These are phyloP conservation scores for Belonocnema kinseyi DNA, from an alignment of 1,140 invertebrate genomes.

Conservation along the genomic window DNA sequence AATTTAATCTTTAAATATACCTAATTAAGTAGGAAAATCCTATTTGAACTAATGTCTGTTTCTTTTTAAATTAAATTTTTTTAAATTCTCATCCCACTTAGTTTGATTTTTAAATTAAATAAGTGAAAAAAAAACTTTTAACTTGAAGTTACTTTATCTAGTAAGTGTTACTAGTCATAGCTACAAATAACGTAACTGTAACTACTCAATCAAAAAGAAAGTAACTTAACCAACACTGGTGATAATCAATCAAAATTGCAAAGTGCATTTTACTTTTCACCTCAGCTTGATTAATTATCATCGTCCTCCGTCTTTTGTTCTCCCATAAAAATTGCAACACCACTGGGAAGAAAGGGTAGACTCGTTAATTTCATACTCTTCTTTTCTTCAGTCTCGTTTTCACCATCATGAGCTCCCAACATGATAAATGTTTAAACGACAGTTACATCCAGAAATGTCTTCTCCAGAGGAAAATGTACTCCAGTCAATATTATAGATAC, in stretches of 20 bases:
- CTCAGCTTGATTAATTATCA: conserved; percentile 21
- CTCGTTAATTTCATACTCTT: conserved; percentile 24
- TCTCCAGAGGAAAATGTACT: not conserved
- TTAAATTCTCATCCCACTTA: too few species aligned
- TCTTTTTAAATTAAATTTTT: too few species aligned
- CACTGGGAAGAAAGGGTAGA: conserved; percentile 15
- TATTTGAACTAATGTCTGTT: too few species aligned
- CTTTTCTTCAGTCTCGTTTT: not conserved
- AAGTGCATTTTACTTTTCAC: not conserved
- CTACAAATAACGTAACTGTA: too few species aligned
- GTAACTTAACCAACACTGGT: too few species aligned
- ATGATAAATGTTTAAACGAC: conserved; percentile 6
- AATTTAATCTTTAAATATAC: too few species aligned
- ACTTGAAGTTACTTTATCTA: too few species aligned
- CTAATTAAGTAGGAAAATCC: too few species aligned
- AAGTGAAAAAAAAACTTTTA: too few species aligned
- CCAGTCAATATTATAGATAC: conserved; percentile 3
- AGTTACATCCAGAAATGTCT: not conserved
- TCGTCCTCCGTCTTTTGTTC: not conserved
- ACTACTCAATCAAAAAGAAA: too few species aligned
- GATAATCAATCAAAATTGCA: not conserved
- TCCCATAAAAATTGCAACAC: conserved; percentile 21
- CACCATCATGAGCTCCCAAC: not conserved
- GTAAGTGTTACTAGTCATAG: too few species aligned
- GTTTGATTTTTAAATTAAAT: too few species aligned